Evolutionary conservation across 2,797 vertebrate genomes (phyloP), one percentile per base, ranked within the genome.

Genomic region (Diplodus puntazzo): DNA sequence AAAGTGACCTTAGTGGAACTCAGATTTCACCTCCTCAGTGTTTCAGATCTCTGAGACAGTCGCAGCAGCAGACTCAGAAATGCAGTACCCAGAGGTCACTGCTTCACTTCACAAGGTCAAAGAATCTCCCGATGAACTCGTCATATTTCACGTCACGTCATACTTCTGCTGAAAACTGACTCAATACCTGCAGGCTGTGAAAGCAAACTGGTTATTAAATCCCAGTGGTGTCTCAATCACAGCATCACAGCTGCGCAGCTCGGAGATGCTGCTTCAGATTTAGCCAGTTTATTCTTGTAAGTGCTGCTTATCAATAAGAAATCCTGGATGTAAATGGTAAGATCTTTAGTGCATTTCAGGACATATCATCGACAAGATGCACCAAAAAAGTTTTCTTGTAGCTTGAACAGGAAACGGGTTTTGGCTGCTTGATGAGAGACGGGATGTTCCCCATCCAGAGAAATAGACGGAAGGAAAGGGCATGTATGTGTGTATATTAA

Each of bases 1-100:
- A 90, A 81, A 82, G 69, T 67, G 86, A 91, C 90, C 92, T 83
- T 17, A 77, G 75, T 59, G 67, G 77, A 92, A 92, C 90, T 94
- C 93, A 46, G 77, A 92, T 94, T 94, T 94, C 93, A 92, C 92
- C 89, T 91, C 91, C 87, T 93, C 93, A 88, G 93, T 93, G 87
- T 87, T 94, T 88, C 39, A 11, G 81, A 69, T 87, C 82, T 80
- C 52, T 77, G 81, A 89, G 85, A 84, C 86, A 12, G 75, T 63
- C 9, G 30, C 79, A 69, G 84, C 76, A 69, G 82, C 82, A 48
- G 75, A 52, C 65, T 75, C 58, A 43, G 64, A 58, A 13, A 80
- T 43, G 71, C 86, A 75, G 66, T 30, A 69, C 11, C 72, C 87
- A 77, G 83, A 90, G 91, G 91, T 89, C 85, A 58, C 66, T 30